Evolutionary conservation across 2,113 vertebrate genomes (phyloP).

Genomic region (Chionis minor): DNA sequence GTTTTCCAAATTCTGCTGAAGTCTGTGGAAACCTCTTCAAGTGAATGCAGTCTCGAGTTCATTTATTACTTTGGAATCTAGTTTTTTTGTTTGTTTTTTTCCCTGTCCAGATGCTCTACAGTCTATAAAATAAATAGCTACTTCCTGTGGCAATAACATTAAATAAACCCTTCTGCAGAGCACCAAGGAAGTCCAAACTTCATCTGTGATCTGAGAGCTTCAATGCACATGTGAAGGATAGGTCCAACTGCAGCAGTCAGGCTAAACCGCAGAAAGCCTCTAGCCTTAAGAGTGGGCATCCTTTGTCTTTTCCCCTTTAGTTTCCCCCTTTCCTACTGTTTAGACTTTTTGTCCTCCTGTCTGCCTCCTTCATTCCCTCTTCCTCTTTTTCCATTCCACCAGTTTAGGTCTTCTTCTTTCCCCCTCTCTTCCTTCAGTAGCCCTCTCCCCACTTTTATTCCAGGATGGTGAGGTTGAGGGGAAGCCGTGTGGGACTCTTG

Average conservation of each 20-base stretch:
- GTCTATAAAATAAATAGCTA: neutral
- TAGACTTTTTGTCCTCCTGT: neutral
- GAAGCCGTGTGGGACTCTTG: neutral
- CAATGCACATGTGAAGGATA: neutral
- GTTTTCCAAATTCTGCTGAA: neutral
- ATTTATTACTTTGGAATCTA: neutral
- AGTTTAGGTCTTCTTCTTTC: neutral
- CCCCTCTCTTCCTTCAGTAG: neutral
- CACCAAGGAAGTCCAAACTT: neutral
- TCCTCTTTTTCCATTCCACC: neutral
- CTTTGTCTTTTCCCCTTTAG: neutral
- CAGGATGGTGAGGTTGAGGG: neutral
- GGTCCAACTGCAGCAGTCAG: neutral
- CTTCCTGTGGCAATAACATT: neutral
- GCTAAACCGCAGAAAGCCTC: neutral
- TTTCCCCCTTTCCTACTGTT: neutral
- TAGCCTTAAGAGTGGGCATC: neutral
- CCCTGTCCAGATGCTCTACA: neutral
- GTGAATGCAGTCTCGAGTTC: neutral
- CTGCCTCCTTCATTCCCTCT: neutral
- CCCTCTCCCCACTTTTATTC: neutral
- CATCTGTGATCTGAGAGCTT: neutral
- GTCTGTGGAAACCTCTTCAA: neutral
- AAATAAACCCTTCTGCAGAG: neutral
- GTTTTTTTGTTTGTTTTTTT: neutral